Conservation (phyloP, 1,140 invertebrate genomes). For the Dreissena rostriformis region DNA sequence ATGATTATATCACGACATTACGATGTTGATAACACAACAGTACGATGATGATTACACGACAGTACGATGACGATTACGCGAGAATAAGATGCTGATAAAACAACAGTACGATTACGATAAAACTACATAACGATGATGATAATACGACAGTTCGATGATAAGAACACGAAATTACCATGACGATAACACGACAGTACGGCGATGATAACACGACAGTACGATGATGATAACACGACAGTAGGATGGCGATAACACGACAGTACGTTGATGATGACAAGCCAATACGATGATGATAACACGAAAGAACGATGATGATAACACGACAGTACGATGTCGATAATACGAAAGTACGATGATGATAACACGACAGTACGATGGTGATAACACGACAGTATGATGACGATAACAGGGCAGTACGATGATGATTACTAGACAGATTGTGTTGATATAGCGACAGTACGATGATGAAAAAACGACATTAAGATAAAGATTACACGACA, state of each 20-base stretch:
- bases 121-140: background rate
- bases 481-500: background rate
- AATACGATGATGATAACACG: background rate
- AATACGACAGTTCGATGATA: background rate
- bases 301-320: background rate
- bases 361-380: background rate
- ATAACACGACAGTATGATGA: background rate
- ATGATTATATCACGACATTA: background rate
- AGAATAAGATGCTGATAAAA: background rate
- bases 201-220: background rate
- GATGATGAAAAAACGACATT: background rate
- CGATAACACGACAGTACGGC: background rate
- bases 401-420: background rate
- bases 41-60: background rate
- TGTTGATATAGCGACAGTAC: background rate
- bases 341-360: background rate
- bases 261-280: background rate
- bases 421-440: background rate
- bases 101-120: background rate
- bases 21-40: background rate
- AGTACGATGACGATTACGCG: background rate
- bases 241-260: background rate
- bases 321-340: background rate
- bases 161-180: background rate
- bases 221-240: background rate